Percentiles rank a stretch among this genome's conserved stretches.
phyloP scores from a whole-genome alignment of 1,140 invertebrate species.

The Harlomillsia oculata region DNA sequence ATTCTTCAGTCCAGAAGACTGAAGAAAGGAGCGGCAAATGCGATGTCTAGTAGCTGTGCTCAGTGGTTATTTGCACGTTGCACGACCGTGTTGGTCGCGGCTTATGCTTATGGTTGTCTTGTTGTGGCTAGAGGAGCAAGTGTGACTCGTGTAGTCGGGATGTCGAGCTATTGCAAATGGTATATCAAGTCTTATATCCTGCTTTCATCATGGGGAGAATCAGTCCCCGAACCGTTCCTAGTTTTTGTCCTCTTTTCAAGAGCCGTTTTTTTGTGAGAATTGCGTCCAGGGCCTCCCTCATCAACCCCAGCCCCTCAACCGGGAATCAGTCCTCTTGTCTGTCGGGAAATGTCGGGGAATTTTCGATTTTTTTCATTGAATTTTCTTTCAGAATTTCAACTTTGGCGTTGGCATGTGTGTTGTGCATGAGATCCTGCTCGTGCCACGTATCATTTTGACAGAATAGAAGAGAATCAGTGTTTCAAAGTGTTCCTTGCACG shows the following conservation, averaged over 20 bases:
- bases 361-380: constrained; percentile 13
- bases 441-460: too few species aligned
- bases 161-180: constrained; percentile 6
- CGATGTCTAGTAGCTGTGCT: not conserved
- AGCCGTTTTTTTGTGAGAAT: constrained; percentile 12
- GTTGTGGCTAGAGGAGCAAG: not conserved
- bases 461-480: too few species aligned
- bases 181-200: constrained; percentile 7
- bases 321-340: constrained; percentile 8
- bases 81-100: not conserved
- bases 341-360: not conserved
- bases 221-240: constrained; percentile 11
- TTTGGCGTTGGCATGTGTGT: not conserved
- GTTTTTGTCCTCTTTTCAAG: constrained; percentile 16
- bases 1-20: too few species aligned
- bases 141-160: not conserved
- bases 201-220: constrained; percentile 20
- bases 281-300: constrained; percentile 9
- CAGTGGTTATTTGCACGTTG: not conserved
- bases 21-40: too few species aligned
- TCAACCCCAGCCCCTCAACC: not conserved
- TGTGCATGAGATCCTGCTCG: not conserved
- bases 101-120: not conserved
- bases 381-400: constrained; percentile 11
- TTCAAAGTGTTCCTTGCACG: too few species aligned